phyloP scores from a whole-genome alignment of 2,797 vertebrate genomes.

The Enteromius viviparus region DNA sequence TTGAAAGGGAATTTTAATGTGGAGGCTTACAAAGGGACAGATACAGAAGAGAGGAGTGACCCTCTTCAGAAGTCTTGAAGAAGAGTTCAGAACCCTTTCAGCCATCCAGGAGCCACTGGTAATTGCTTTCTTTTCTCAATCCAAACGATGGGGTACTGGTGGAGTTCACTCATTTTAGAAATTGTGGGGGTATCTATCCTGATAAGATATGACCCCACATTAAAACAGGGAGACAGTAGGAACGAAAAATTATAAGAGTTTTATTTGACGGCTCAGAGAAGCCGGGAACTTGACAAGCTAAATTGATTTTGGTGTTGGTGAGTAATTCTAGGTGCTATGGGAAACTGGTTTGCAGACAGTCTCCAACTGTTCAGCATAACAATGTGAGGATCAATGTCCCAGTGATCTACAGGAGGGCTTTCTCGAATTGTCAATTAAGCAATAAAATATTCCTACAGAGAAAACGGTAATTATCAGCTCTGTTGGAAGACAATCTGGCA shows the following conservation, averaged over 20 bases:
- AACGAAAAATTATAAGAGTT: constrained; percentile 17
- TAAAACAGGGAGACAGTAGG: constrained; percentile 1
- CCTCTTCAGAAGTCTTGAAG: constrained; percentile 23
- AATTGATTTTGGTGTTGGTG: constrained; percentile 38
- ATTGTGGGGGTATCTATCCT: constrained; percentile 10
- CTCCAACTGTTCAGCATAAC: constrained; percentile 32
- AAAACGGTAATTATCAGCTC: constrained; percentile 19
- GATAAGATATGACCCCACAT: constrained; percentile 26
- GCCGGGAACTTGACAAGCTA: background rate
- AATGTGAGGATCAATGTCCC: constrained; percentile 19
- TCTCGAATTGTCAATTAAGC: constrained; percentile 21
- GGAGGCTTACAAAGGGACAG: constrained; percentile 35
- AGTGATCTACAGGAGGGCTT: constrained; percentile 27
- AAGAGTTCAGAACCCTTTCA: constrained; percentile 28
- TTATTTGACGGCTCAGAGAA: background rate
- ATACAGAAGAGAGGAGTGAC: constrained; percentile 28
- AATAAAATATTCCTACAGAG: constrained; percentile 14
- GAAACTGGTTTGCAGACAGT: constrained; percentile 21
- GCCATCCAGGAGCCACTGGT: background rate
- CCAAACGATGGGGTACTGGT: background rate
- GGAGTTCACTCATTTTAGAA: constrained; percentile 27
- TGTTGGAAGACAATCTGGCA: constrained; percentile 8
- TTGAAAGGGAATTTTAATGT: constrained; percentile 53
- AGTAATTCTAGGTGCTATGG: constrained; percentile 19
- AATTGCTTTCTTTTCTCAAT: constrained; percentile 27